Evolutionary conservation across 2,113 vertebrate genomes (phyloP).

Genomic region (Eclectus roratus): DNA sequence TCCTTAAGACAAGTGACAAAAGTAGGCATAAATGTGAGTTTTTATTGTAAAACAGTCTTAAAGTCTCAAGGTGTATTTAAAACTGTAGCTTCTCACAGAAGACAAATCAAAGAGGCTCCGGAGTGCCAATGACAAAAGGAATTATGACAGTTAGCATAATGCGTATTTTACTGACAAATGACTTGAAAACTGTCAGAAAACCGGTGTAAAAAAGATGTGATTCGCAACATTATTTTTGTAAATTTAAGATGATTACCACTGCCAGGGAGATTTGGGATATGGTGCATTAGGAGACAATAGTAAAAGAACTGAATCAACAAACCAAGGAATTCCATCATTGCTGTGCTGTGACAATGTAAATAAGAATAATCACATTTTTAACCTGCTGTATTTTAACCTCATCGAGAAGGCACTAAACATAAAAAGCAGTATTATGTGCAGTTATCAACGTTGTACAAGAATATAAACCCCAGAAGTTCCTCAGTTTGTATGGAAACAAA

Average conservation of each 20-base stretch:
- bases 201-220: neutral
- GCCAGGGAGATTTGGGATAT: neutral
- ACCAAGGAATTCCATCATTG: neutral
- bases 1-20: neutral
- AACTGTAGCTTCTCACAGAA: neutral
- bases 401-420: neutral
- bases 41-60: neutral
- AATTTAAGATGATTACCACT: neutral
- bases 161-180: neutral
- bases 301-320: neutral
- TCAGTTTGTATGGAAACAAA: neutral
- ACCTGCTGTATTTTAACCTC: neutral
- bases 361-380: neutral
- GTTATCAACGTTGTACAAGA: neutral
- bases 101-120: neutral
- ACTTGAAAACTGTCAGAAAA: neutral
- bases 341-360: neutral
- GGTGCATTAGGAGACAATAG: neutral
- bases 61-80: neutral
- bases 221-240: neutral
- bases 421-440: neutral
- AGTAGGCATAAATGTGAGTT: neutral
- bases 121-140: neutral
- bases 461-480: neutral
- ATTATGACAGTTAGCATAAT: neutral